Conservation (phyloP, 2,888 invertebrate genomes). For the Oscheius myriophilus region DNA sequence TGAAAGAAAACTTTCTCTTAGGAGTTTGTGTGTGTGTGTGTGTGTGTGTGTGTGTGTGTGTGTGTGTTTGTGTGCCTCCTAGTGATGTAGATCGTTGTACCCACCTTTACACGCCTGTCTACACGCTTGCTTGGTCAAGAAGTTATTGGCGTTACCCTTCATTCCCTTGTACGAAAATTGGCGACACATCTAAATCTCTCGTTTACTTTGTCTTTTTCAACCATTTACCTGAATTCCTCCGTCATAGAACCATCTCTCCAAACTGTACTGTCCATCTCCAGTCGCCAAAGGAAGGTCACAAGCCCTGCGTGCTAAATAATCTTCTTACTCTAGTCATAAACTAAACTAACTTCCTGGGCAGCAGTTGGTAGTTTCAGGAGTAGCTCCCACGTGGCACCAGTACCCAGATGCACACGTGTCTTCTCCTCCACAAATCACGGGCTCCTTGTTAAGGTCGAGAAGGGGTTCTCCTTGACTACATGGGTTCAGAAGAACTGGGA, state of each 20-base stretch:
- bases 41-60: too few relatives aligned
- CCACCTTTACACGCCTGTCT: slow-evolving; percentile 59
- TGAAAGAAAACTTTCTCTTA: too few relatives aligned
- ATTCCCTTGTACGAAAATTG: slow-evolving; percentile 59
- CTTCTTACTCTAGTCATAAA: background rate
- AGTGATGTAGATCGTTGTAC: too few relatives aligned
- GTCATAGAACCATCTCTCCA: slow-evolving; percentile 61
- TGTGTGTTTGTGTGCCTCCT: too few relatives aligned
- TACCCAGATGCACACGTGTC: slow-evolving; percentile 62
- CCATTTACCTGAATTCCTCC: slow-evolving; percentile 46
- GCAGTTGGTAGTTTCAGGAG: slow-evolving; percentile 69
- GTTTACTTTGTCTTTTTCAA: slow-evolving; percentile 30
- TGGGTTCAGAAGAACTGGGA: slow-evolving; percentile 64
- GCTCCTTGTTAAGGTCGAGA: slow-evolving; percentile 57
- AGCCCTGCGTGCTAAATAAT: slow-evolving; percentile 44
- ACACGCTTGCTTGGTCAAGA: slow-evolving; percentile 60
- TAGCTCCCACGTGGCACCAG: slow-evolving; percentile 68
- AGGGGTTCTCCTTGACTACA: slow-evolving; percentile 68
- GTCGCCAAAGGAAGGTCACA: slow-evolving; percentile 55
- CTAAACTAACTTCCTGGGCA: slow-evolving; percentile 66
- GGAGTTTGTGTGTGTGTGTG: too few relatives aligned
- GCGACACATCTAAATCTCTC: slow-evolving; percentile 48
- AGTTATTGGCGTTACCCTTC: slow-evolving; percentile 65
- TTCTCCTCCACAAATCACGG: slow-evolving; percentile 68
- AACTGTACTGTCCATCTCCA: slow-evolving; percentile 55